Percentiles rank a stretch among this genome's conserved stretches.
Conservation (phyloP, 2,888 invertebrate species). For the Epicampocera succincta region DNA sequence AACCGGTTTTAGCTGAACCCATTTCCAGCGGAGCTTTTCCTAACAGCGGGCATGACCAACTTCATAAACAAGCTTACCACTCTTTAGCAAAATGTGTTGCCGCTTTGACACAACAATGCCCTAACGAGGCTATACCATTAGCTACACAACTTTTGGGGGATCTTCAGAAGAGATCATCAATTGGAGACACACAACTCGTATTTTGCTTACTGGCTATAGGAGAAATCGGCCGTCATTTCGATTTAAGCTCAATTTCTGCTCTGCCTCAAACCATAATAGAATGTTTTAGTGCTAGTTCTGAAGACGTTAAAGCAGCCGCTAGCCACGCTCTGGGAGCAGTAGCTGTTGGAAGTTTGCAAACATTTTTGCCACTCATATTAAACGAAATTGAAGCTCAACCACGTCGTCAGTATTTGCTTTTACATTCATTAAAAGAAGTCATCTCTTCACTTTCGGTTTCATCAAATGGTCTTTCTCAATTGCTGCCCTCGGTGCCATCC, state of each 20-base stretch:
- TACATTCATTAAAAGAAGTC: constrained; percentile 99
- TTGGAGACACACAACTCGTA: constrained; percentile 90
- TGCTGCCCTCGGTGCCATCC: constrained; percentile 91
- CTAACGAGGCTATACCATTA: constrained; percentile 86
- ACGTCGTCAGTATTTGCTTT: constrained; percentile 95
- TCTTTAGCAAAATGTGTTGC: constrained; percentile 98
- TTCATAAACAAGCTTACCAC: constrained; percentile 92
- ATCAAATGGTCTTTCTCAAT: constrained; percentile 87
- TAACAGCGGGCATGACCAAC: constrained; percentile 81
- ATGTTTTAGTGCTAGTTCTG: constrained; percentile 94
- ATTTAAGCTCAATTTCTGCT: constrained; percentile 89
- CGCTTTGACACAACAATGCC: constrained; percentile 92
- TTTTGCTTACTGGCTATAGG: constrained; percentile 97
- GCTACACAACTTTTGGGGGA: constrained; percentile 87
- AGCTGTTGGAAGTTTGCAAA: constrained; percentile 95
- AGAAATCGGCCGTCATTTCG: constrained; percentile 96
- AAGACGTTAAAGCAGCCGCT: constrained; percentile 98
- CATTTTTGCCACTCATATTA: constrained; percentile 96
- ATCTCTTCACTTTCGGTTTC: constrained; percentile 92
- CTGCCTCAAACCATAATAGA: constrained; percentile 90
- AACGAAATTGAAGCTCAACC: constrained; percentile 96
- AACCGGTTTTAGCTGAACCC: constrained; percentile 83
- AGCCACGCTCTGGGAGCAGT: constrained; percentile 98
- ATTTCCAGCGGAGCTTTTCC: constrained; percentile 75
- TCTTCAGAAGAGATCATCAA: constrained; percentile 84